A percentile compares a stretch with the other conserved stretches of the same genome.
These are phyloP conservation scores for Paramisgurnus dabryanus DNA, from an alignment of 2,113 vertebrate genomes.

Conservation along the genomic window DNA sequence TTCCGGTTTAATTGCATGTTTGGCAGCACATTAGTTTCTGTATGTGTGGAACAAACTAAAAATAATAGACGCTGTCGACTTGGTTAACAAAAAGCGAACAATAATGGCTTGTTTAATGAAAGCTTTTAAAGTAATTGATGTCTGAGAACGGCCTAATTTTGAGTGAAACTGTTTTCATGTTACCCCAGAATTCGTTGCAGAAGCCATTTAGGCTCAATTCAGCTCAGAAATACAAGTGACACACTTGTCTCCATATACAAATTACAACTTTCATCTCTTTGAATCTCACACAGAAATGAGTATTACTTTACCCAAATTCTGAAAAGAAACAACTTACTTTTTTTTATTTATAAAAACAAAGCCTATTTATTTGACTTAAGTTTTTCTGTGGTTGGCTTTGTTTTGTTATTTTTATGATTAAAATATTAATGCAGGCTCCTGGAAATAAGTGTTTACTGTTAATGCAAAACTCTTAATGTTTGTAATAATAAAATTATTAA, in stretches of 20 bases:
- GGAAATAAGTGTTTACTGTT: too few species aligned
- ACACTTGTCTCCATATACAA: neutral
- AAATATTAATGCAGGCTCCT: too few species aligned
- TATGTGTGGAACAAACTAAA: neutral
- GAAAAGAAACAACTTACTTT: too few species aligned
- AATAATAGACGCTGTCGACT: neutral
- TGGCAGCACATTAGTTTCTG: neutral
- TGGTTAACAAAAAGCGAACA: neutral
- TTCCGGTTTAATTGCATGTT: constrained; percentile 6
- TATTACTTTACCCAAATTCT: neutral
- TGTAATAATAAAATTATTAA: too few species aligned
- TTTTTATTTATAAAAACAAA: too few species aligned
- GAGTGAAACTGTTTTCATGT: too few species aligned
- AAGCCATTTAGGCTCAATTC: neutral
- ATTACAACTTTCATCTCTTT: neutral
- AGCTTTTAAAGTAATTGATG: neutral
- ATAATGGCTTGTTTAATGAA: neutral
- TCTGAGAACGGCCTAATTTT: neutral
- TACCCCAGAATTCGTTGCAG: too few species aligned
- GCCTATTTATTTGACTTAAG: too few species aligned
- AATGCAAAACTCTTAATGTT: too few species aligned
- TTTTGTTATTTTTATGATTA: too few species aligned
- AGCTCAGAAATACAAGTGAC: neutral
- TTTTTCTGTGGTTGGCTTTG: too few species aligned
- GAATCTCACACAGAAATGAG: neutral